Percentiles rank a stretch among this genome's conserved stretches.
phyloP scores from a whole-genome alignment of 2,888 invertebrate genomes.

The Mythimna impura region DNA sequence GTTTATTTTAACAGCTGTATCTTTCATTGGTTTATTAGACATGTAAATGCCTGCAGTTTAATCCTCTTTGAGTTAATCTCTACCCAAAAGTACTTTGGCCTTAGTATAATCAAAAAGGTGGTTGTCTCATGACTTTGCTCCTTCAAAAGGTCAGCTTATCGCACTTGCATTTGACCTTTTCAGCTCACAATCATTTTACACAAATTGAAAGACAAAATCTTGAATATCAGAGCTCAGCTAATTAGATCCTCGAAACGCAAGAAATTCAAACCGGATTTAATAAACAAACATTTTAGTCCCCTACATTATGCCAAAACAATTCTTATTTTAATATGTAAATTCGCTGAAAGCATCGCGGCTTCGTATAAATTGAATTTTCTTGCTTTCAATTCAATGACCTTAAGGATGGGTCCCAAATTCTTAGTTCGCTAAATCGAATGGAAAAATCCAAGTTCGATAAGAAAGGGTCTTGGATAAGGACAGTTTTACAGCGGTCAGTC shows the following conservation, averaged over 20 bases:
- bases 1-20: background rate
- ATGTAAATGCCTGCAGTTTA: slow-evolving; percentile 29
- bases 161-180: slow-evolving; percentile 19
- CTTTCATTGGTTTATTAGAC: slow-evolving; percentile 32
- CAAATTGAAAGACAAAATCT: slow-evolving; percentile 20
- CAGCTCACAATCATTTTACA: background rate
- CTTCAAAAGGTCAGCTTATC: slow-evolving; percentile 8
- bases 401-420: slow-evolving; percentile 69
- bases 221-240: slow-evolving; percentile 37
- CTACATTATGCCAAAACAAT: slow-evolving; percentile 64
- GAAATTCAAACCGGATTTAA: slow-evolving; percentile 51
- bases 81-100: slow-evolving; percentile 19
- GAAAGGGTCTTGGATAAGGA: slow-evolving; percentile 71
- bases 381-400: slow-evolving; percentile 71
- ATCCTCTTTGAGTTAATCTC: slow-evolving; percentile 17
- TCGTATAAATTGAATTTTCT: slow-evolving; percentile 75
- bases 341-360: slow-evolving; percentile 65
- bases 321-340: slow-evolving; percentile 70
- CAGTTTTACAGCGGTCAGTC: slow-evolving; percentile 72
- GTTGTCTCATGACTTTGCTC: background rate
- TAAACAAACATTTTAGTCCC: slow-evolving; percentile 58
- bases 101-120: slow-evolving; percentile 18
- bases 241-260: slow-evolving; percentile 39
- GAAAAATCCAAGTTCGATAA: slow-evolving; percentile 76
- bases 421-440: slow-evolving; percentile 75